These are phyloP conservation scores for Drosophila borborema DNA, from an alignment of 2,888 invertebrate genomes.

Conservation along the genomic window DNA sequence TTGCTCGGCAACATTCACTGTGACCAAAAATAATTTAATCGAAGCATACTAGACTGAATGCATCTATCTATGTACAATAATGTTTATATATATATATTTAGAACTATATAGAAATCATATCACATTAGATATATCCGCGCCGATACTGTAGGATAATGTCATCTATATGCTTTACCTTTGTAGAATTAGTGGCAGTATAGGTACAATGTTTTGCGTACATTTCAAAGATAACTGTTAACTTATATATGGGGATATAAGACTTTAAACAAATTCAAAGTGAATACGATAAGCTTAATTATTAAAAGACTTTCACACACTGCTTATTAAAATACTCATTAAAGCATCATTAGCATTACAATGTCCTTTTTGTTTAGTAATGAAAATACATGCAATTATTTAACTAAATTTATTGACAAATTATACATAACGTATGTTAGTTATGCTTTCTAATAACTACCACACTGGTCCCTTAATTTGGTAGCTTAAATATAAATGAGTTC, in stretches of 20 bases:
- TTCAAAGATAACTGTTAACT: not conserved
- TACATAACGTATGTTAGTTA: not conserved
- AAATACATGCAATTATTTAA: not conserved
- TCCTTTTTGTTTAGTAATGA: not conserved
- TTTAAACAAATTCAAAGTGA: too few relatives aligned
- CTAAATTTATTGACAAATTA: not conserved
- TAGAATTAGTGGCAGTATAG: not conserved
- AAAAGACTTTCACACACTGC: not conserved
- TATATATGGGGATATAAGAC: not conserved
- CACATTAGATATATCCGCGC: not conserved
- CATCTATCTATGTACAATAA: not conserved
- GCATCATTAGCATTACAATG: not conserved
- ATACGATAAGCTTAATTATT: not conserved
- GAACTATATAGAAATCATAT: not conserved
- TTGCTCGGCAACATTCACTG: slow-evolving; percentile 73
- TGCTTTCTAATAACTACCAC: too few relatives aligned
- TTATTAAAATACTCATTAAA: not conserved
- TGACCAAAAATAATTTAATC: slow-evolving; percentile 59
- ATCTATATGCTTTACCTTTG: not conserved
- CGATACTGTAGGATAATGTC: not conserved
- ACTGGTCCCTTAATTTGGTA: not conserved
- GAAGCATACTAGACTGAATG: slow-evolving; percentile 25
- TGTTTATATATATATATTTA: not conserved
- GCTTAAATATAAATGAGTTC: slow-evolving; percentile 39
- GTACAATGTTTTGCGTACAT: not conserved